phyloP scores from a whole-genome alignment of 2,113 vertebrate genomes.

The Gobiocypris rarus region DNA sequence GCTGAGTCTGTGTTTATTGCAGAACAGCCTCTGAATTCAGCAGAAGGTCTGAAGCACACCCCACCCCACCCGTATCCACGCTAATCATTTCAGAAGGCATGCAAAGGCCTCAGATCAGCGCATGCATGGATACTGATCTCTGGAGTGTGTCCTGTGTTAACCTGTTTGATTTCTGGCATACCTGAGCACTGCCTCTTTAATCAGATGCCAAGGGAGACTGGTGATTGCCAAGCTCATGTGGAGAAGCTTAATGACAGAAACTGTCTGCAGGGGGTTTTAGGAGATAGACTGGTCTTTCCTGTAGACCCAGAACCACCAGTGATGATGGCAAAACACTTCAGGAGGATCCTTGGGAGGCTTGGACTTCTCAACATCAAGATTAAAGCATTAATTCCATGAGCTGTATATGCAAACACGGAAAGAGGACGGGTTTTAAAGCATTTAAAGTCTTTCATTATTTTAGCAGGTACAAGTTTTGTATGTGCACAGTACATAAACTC shows the following conservation, averaged over 20 bases:
- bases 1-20: neutral
- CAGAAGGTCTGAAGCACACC: neutral
- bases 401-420: too few relatives aligned
- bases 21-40: neutral
- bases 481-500: neutral
- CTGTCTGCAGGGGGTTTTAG: neutral
- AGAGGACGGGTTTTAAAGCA: too few relatives aligned
- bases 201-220: neutral
- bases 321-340: slow-evolving; percentile 23
- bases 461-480: neutral
- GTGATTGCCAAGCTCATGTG: too few relatives aligned
- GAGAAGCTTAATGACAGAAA: neutral
- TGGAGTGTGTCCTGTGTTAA: neutral
- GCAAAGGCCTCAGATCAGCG: neutral
- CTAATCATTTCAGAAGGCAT: neutral
- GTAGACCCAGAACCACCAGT: slow-evolving; percentile 8
- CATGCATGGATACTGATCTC: too few relatives aligned
- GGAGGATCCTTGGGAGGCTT: neutral
- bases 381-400: neutral
- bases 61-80: neutral
- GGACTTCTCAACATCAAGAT: neutral
- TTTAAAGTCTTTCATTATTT: neutral
- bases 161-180: neutral
- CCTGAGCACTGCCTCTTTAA: neutral
- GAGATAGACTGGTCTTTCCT: slow-evolving; percentile 44